A percentile compares a stretch with the other conserved stretches of the same genome.
Conservation (phyloP, 92 coral and sea anemone species). For the Umimayanthus chanpuru region DNA sequence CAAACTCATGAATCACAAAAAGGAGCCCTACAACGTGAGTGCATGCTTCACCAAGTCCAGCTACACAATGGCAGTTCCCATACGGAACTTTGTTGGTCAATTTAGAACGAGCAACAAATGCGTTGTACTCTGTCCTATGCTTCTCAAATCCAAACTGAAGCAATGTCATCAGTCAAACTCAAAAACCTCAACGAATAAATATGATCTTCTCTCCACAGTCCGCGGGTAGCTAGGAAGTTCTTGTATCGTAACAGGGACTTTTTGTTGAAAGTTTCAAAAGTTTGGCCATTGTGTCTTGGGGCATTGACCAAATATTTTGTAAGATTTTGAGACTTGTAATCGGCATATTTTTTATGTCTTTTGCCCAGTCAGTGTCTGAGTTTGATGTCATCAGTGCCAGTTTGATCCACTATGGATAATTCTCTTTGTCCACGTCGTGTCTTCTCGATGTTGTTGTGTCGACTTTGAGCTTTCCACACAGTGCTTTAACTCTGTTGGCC, state of each 20-base stretch:
- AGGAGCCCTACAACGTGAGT: constrained; percentile 46
- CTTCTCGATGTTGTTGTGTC: background rate
- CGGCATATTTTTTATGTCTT: constrained; percentile 47
- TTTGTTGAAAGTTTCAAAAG: constrained; percentile 45
- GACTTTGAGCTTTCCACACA: constrained; percentile 26
- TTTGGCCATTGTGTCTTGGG: constrained; percentile 41
- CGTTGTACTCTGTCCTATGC: constrained; percentile 39
- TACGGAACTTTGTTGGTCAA: constrained; percentile 44
- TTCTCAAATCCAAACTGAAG: constrained; percentile 47
- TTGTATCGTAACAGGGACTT: too few species aligned
- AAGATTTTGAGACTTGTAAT: constrained; percentile 5
- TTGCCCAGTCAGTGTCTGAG: constrained; percentile 42
- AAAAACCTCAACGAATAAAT: constrained; percentile 33
- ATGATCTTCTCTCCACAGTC: constrained; percentile 55
- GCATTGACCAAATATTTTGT: constrained; percentile 20
- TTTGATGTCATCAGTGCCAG: constrained; percentile 32
- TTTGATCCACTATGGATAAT: constrained; percentile 31
- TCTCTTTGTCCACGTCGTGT: constrained; percentile 34
- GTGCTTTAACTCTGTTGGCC: constrained; percentile 38
- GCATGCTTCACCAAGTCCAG: constrained; percentile 50
- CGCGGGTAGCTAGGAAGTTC: constrained; percentile 41
- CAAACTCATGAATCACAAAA: too few species aligned
- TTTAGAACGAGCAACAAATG: constrained; percentile 48
- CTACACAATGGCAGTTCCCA: constrained; percentile 52
- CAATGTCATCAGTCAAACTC: constrained; percentile 25